A percentile compares a stretch with the other conserved stretches of the same genome.
These are phyloP conservation scores for Euzophera pinguis DNA, from an alignment of 2,888 invertebrate genomes.

Conservation along the genomic window DNA sequence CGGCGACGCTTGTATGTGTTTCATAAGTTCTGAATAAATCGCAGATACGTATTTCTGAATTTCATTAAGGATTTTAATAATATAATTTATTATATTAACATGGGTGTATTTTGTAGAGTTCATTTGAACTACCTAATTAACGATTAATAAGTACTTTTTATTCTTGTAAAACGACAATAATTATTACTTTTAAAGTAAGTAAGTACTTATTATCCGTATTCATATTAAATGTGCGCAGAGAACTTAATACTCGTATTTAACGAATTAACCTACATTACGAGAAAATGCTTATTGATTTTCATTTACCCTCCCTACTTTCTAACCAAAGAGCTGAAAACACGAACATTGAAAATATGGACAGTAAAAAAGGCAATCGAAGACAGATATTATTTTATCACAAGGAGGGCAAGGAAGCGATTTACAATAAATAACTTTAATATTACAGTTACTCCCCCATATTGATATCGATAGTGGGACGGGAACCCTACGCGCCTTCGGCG, in stretches of 20 bases:
- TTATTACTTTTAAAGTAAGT: no score
- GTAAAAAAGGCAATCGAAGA: slow-evolving; percentile 25
- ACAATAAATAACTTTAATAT: slow-evolving; percentile 78
- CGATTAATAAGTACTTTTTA: no score
- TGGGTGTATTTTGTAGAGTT: not conserved
- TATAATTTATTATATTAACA: not conserved
- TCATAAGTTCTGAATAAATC: slow-evolving; percentile 6
- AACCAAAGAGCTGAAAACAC: slow-evolving; percentile 7
- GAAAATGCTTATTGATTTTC: slow-evolving; percentile 6
- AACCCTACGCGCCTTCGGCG: slow-evolving; percentile 65
- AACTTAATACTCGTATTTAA: no score
- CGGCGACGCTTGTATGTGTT: slow-evolving; percentile 19
- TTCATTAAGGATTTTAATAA: not conserved
- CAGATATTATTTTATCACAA: slow-evolving; percentile 52
- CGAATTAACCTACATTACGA: not conserved
- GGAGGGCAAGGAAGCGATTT: slow-evolving; percentile 66
- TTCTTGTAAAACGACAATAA: no score
- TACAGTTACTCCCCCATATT: slow-evolving; percentile 71
- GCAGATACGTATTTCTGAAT: not conserved
- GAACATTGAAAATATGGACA: slow-evolving; percentile 14
- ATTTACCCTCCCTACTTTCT: not conserved
- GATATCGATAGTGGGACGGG: slow-evolving; percentile 68
- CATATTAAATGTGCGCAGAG: no score
- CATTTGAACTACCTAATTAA: no score
- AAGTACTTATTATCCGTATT: no score